These are phyloP conservation scores for Pentalonia nigronervosa DNA, from an alignment of 1,140 invertebrate genomes.

Conservation along the genomic window DNA sequence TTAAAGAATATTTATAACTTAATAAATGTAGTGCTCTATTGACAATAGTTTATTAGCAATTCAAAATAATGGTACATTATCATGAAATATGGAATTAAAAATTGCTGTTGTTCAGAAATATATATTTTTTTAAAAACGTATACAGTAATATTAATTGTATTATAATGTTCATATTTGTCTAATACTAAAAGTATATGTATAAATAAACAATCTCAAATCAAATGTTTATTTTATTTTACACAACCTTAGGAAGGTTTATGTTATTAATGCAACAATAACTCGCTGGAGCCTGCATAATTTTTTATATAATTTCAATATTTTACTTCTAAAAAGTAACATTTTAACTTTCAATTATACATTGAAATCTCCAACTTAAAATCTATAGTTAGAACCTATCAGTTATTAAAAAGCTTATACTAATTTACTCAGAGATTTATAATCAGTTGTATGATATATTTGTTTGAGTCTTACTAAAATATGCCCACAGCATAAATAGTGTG, in stretches of 20 bases:
- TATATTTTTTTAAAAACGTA: too few species aligned
- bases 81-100: too few species aligned
- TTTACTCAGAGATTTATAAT: not conserved
- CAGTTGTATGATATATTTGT: not conserved
- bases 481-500: not conserved
- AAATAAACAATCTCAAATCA: constrained; percentile 23
- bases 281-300: constrained; percentile 32
- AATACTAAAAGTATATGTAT: not conserved
- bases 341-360: not conserved
- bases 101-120: too few species aligned
- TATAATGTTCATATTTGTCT: not conserved
- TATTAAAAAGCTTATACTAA: not conserved
- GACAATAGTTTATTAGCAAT: too few species aligned
- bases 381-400: too few species aligned
- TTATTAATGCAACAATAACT: not conserved
- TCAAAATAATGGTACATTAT: too few species aligned
- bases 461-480: not conserved
- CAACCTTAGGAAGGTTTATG: constrained; percentile 43
- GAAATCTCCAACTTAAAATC: not conserved
- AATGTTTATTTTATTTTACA: constrained; percentile 33
- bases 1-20: too few species aligned
- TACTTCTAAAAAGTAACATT: not conserved
- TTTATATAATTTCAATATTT: not conserved
- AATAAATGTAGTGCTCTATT: too few species aligned
- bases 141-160: not conserved